Conservation (phyloP, 2,113 vertebrate genomes). For the Saguinus imperator region DNA sequence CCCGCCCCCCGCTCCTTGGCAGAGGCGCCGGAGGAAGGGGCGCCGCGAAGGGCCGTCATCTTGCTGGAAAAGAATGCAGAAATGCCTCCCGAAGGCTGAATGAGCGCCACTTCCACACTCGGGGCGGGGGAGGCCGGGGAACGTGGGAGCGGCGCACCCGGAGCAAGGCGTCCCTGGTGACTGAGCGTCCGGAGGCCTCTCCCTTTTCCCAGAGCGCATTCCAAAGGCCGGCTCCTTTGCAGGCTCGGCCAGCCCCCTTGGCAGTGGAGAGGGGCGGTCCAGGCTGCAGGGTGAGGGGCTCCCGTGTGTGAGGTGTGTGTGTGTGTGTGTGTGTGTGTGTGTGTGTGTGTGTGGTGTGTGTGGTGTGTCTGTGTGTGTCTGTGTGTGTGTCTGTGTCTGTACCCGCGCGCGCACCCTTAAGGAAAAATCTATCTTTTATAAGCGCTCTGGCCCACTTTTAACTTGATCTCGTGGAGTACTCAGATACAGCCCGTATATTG, state of each 20-base stretch:
- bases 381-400: neutral
- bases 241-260: rapidly evolving
- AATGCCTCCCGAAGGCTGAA: constrained; percentile 81
- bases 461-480: neutral
- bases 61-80: constrained; percentile 83
- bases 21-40: constrained; percentile 82
- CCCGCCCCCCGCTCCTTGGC: constrained; percentile 80
- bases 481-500: too few species aligned
- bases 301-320: neutral
- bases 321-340: rapidly evolving
- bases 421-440: neutral
- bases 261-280: neutral
- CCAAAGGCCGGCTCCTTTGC: constrained; percentile 61
- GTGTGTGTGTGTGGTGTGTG: neutral
- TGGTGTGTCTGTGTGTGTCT: neutral
- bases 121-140: constrained; percentile 65
- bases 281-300: neutral
- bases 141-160: constrained; percentile 70
- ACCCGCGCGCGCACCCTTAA: neutral
- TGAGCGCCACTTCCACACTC: constrained; percentile 80
- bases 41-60: constrained; percentile 81
- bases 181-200: constrained; percentile 64
- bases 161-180: constrained; percentile 58
- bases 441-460: neutral
- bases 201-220: constrained; percentile 63